A percentile compares a stretch with the other conserved stretches of the same genome.
Evolutionary conservation across 2,797 vertebrate genomes (phyloP).

Genomic region (Nasua narica): DNA sequence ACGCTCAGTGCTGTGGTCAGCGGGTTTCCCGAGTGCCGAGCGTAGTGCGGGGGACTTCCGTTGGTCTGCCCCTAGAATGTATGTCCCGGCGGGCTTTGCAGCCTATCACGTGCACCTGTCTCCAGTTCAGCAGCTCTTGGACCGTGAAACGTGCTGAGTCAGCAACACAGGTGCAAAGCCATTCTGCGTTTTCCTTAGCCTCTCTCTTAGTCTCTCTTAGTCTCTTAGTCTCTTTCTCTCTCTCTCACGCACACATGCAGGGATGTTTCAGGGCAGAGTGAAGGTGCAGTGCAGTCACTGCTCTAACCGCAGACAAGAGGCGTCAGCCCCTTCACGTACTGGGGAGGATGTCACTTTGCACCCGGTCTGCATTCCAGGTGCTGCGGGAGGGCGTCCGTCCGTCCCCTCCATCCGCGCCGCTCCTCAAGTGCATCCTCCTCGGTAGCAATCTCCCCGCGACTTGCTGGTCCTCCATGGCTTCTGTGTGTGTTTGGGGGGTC

Average conservation of each 20-base stretch:
- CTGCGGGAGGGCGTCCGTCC: fast-evolving
- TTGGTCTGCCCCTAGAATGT: fast-evolving
- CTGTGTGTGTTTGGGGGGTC: too few relatives aligned
- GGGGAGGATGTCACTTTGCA: not conserved
- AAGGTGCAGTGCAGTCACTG: not conserved
- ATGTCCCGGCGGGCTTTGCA: fast-evolving
- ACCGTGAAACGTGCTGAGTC: not conserved
- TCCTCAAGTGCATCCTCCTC: not conserved
- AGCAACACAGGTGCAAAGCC: not conserved
- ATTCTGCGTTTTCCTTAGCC: not conserved
- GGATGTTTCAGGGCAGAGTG: fast-evolving
- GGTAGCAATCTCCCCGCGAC: fast-evolving
- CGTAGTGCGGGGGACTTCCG: fast-evolving
- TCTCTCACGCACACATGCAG: too few relatives aligned
- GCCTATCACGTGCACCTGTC: fast-evolving
- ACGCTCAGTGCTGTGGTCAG: fast-evolving
- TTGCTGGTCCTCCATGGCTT: too few relatives aligned
- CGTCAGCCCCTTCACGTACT: not conserved
- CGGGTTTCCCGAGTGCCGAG: not conserved
- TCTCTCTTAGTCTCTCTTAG: too few relatives aligned
- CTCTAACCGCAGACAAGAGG: fast-evolving
- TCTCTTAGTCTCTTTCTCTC: too few relatives aligned
- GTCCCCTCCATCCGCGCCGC: fast-evolving
- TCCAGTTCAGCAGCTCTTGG: too few relatives aligned
- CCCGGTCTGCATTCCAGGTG: too few relatives aligned